Conservation (phyloP, 2,113 vertebrate genomes). For the Heptranchias perlo region DNA sequence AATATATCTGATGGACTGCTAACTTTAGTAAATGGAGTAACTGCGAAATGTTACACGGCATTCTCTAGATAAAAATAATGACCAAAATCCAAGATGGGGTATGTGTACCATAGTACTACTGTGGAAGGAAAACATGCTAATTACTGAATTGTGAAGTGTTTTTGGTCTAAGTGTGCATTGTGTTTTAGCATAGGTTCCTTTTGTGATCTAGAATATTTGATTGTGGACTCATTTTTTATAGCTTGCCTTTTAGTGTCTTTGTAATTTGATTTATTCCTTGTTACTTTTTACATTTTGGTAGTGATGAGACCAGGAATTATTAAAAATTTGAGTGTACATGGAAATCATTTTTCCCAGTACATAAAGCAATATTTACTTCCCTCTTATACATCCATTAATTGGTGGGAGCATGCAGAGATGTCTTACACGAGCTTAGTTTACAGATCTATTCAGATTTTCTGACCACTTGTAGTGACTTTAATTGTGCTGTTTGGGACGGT, state of each 20-base stretch:
- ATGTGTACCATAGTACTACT: background rate
- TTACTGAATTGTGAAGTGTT: background rate
- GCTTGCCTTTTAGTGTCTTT: background rate
- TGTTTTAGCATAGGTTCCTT: background rate
- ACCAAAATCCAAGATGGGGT: background rate
- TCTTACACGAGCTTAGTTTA: background rate
- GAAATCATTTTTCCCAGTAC: background rate
- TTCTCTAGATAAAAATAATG: background rate
- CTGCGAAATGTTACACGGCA: background rate
- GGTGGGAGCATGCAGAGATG: background rate
- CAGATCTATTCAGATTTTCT: background rate
- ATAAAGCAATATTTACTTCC: background rate
- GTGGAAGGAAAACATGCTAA: background rate
- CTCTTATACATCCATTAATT: background rate
- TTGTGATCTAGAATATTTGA: background rate
- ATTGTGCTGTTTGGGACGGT: background rate
- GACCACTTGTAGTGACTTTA: background rate
- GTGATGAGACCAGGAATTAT: background rate
- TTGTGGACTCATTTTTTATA: background rate
- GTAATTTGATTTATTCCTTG: background rate
- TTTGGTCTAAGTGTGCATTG: background rate
- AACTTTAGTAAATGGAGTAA: background rate
- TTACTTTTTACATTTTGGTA: background rate
- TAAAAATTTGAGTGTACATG: background rate
- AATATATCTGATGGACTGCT: background rate